These are phyloP conservation scores for Ophiodon elongatus DNA, from an alignment of 2,113 vertebrate genomes.

Conservation along the genomic window DNA sequence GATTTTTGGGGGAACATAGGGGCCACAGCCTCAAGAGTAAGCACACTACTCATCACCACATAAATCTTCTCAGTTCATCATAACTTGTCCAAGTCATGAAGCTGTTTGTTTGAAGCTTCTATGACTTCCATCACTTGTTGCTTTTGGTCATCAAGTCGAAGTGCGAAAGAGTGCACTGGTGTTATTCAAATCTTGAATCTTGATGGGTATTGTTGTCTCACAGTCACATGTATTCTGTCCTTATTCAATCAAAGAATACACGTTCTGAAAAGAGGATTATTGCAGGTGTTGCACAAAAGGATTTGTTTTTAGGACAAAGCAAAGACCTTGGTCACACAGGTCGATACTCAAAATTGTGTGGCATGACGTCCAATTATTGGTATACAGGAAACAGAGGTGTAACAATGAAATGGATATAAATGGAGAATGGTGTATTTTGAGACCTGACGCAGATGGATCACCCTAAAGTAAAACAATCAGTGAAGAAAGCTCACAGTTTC, in stretches of 20 bases:
- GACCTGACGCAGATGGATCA: constrained; percentile 55
- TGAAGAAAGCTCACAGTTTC: constrained; percentile 60
- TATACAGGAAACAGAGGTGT: constrained; percentile 23
- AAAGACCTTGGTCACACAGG: constrained; percentile 6
- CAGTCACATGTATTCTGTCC: neutral
- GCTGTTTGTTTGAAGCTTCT: constrained; percentile 19
- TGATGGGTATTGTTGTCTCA: neutral
- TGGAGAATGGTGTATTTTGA: constrained; percentile 49
- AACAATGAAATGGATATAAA: constrained; percentile 40
- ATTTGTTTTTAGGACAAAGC: neutral
- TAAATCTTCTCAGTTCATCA: constrained; percentile 66
- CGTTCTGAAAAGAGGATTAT: neutral
- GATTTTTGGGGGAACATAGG: constrained; percentile 40
- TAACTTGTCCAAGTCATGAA: constrained; percentile 24
- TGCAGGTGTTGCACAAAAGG: constrained; percentile 2
- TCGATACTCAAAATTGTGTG: neutral
- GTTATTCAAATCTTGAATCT: neutral
- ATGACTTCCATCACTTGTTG: neutral
- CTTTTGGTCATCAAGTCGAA: neutral
- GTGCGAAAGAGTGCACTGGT: neutral
- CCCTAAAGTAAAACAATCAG: constrained; percentile 74
- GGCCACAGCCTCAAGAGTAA: constrained; percentile 44
- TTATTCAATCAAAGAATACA: neutral
- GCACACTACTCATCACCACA: constrained; percentile 71
- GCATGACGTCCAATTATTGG: constrained; percentile 15